phyloP scores from a whole-genome alignment of 2,888 invertebrate species.

The Nomada goodeniana region DNA sequence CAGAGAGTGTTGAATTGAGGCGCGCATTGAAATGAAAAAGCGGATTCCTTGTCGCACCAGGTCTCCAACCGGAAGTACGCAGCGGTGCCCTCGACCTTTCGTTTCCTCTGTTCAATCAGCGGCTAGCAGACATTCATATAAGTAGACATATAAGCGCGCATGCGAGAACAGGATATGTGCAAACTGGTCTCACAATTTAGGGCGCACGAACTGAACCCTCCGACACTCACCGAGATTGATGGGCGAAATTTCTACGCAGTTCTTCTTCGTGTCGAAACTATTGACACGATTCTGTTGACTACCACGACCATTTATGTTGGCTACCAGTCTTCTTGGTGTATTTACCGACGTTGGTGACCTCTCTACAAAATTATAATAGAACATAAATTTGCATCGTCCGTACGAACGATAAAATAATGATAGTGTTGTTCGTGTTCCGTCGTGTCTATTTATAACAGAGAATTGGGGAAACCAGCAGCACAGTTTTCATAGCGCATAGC shows the following conservation, averaged over 20 bases:
- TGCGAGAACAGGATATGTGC: background rate
- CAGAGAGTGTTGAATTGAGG: constrained; percentile 34
- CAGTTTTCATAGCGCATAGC: constrained; percentile 6
- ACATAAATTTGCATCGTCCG: background rate
- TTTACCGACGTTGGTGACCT: constrained; percentile 79
- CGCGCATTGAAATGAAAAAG: constrained; percentile 35
- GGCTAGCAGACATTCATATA: constrained; percentile 34
- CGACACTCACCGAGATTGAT: constrained; percentile 79
- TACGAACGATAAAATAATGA: background rate
- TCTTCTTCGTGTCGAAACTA: constrained; percentile 80
- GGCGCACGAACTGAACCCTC: constrained; percentile 19
- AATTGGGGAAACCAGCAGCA: constrained; percentile 31
- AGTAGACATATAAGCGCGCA: background rate
- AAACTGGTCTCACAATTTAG: constrained; percentile 39
- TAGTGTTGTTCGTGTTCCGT: background rate
- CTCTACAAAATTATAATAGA: constrained; percentile 71
- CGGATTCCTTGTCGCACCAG: constrained; percentile 34
- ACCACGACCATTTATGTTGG: constrained; percentile 73
- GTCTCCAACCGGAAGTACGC: constrained; percentile 68
- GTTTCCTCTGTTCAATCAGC: constrained; percentile 54
- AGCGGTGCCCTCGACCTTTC: constrained; percentile 63
- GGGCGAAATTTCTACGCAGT: constrained; percentile 76
- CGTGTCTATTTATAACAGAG: constrained; percentile 24
- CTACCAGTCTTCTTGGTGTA: constrained; percentile 77
- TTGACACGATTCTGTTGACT: constrained; percentile 76